These are phyloP conservation scores for Drosophila leonis DNA, from an alignment of 2,888 invertebrate genomes.

Conservation along the genomic window DNA sequence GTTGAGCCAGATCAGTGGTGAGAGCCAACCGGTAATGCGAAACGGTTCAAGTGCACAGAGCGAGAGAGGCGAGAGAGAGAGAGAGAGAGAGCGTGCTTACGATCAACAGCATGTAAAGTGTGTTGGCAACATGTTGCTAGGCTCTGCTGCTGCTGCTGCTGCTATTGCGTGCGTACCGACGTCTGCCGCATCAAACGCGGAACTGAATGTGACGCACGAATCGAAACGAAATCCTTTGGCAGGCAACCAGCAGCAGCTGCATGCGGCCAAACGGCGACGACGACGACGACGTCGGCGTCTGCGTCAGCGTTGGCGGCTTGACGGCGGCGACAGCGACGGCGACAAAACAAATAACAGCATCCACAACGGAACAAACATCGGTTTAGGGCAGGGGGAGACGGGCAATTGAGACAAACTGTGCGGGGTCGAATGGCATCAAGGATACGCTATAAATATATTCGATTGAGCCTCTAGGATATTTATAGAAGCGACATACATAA, in stretches of 20 bases:
- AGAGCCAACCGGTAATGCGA: slow-evolving; percentile 21
- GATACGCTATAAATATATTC: slow-evolving; percentile 44
- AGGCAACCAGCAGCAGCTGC: slow-evolving; percentile 38
- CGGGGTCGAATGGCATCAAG: slow-evolving; percentile 34
- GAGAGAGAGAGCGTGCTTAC: slow-evolving; percentile 14
- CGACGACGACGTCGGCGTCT: slow-evolving; percentile 33
- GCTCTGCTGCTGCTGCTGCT: slow-evolving; percentile 17
- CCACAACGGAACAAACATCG: slow-evolving; percentile 56
- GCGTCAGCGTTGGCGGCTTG: slow-evolving; percentile 30
- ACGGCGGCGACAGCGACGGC: slow-evolving; percentile 67
- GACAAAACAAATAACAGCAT: slow-evolving; percentile 76
- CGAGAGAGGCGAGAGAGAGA: slow-evolving; percentile 15
- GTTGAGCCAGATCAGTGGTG: slow-evolving; percentile 68
- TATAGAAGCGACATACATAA: background rate
- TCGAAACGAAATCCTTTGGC: slow-evolving; percentile 67
- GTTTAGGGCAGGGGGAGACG: background rate
- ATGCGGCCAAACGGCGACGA: slow-evolving; percentile 47
- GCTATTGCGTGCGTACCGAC: slow-evolving; percentile 50
- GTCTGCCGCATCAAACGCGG: slow-evolving; percentile 64
- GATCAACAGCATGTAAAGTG: slow-evolving; percentile 52
- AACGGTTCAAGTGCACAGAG: background rate
- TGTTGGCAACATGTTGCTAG: slow-evolving; percentile 46
- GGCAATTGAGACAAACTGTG: slow-evolving; percentile 27
- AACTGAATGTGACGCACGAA: slow-evolving; percentile 74
- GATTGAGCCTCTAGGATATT: background rate